Evolutionary conservation across 2,113 vertebrate genomes (phyloP).

Genomic region (Spea bombifrons): DNA sequence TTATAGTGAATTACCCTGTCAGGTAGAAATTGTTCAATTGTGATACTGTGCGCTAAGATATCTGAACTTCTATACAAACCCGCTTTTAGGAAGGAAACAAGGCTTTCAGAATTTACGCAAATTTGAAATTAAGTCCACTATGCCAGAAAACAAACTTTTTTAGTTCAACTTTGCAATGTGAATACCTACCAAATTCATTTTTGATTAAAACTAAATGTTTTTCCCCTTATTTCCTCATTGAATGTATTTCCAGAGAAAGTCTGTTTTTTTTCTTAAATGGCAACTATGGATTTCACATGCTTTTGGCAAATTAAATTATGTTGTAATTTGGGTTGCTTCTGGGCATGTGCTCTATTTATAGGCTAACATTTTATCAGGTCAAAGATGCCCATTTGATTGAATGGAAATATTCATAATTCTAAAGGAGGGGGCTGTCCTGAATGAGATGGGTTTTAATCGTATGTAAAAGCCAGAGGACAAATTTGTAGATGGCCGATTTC

Average conservation of each 20-base stretch:
- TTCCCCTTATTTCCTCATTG: neutral
- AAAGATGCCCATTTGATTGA: constrained; percentile 17
- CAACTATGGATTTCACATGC: neutral
- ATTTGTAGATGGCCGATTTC: constrained; percentile 60
- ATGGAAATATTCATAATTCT: constrained; percentile 30
- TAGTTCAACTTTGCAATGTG: too few species aligned
- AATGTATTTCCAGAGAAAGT: neutral
- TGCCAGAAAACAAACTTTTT: too few species aligned
- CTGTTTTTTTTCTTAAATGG: neutral
- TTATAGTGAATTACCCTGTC: too few species aligned
- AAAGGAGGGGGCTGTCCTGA: constrained; percentile 1
- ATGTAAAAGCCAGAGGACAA: constrained; percentile 49
- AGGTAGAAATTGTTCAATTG: too few species aligned
- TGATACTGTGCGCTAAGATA: too few species aligned
- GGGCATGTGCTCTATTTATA: constrained; percentile 15
- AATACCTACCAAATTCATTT: neutral
- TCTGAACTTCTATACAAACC: too few species aligned
- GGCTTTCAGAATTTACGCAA: too few species aligned
- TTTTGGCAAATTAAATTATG: constrained; percentile 13
- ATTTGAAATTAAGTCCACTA: too few species aligned
- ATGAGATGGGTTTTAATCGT: constrained; percentile 37
- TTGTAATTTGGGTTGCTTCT: constrained; percentile 4
- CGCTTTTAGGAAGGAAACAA: too few species aligned
- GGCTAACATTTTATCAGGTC: constrained; percentile 14
- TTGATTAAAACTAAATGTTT: neutral